Evolutionary conservation across 92 coral and sea anemone species (phyloP), one percentile per base, ranked within the genome.

Genomic region (Heliopora coerulea): DNA sequence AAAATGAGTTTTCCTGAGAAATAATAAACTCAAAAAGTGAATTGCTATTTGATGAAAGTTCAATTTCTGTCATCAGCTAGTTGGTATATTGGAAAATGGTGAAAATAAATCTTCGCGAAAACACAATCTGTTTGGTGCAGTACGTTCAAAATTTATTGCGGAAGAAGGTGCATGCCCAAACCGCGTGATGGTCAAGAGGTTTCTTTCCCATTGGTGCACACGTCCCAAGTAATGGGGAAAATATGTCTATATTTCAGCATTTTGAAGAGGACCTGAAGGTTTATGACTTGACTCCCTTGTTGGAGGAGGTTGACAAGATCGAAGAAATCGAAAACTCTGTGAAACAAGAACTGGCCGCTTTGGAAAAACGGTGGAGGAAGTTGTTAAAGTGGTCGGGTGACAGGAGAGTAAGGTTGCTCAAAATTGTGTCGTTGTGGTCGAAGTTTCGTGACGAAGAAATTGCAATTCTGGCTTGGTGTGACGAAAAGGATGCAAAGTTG

Each of bases 321-420:
- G 77, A 70, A 2, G 77, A 70, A 32, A 62, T 89, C 28, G 96
- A 89, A 48, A 83, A 79, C 37, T 77, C 82, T 1, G 81, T 59
- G 15, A 68, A 87, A 8, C 89, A 84, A 70, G 88, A 87, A 34
- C 73, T 69, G 21, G 31, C 83, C 21, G 81, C 81, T 5, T 59
- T 82, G 56, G 88, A 91, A 49, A 91, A 87, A 58, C 91, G 91
- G 3, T 89, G 96, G 96, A 86, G 86, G 56, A 86, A 82, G 13
- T 87, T 89, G 46, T 78, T 88, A 83, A 89, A 66, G 74, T 89
- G 96, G 96, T 79, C 89, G 4, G 96, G 87, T 49, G 96, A 89
- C 26, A 56, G 91, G 69, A 83, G 78, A 64, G 59, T 82, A 23
- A 86, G 86, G 65, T 26, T 89, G 76, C 26, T 27, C 33, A 83